Conservation (phyloP, 2,113 vertebrate genomes). For the Chaetodon auriga region DNA sequence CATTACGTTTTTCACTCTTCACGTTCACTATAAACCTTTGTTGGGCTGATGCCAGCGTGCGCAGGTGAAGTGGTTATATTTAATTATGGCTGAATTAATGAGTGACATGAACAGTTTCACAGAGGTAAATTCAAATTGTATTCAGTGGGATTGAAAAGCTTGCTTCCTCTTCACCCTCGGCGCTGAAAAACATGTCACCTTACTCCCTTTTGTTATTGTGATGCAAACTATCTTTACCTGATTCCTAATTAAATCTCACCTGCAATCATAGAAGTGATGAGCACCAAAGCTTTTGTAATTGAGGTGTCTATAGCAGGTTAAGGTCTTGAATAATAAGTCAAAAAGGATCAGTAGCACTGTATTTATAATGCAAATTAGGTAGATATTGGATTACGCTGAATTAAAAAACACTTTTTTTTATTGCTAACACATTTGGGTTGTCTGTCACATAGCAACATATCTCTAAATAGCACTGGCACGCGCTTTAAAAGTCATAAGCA, state of each 20-base stretch:
- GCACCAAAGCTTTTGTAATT: constrained; percentile 51
- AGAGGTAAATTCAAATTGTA: constrained; percentile 18
- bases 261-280: constrained; percentile 60
- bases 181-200: constrained; percentile 31
- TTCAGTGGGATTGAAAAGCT: constrained; percentile 24
- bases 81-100: constrained; percentile 78
- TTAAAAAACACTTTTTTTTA: constrained; percentile 4
- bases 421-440: constrained; percentile 4
- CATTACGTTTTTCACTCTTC: constrained; percentile 10
- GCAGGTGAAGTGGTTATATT: constrained; percentile 61
- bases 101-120: constrained; percentile 48
- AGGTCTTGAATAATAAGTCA: constrained; percentile 51
- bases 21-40: constrained; percentile 18
- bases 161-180: constrained; percentile 16
- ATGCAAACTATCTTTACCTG: constrained; percentile 57
- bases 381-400: constrained; percentile 25
- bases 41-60: not conserved
- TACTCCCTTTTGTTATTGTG: constrained; percentile 30
- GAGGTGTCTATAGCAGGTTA: constrained; percentile 40
- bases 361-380: constrained; percentile 55
- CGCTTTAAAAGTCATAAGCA: constrained; percentile 26
- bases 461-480: constrained; percentile 4
- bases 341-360: constrained; percentile 37
- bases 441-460: not conserved
- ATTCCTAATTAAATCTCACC: constrained; percentile 67